Evolutionary conservation across 2,797 vertebrate genomes (phyloP).

Genomic region (Gobionotothen gibberifrons): DNA sequence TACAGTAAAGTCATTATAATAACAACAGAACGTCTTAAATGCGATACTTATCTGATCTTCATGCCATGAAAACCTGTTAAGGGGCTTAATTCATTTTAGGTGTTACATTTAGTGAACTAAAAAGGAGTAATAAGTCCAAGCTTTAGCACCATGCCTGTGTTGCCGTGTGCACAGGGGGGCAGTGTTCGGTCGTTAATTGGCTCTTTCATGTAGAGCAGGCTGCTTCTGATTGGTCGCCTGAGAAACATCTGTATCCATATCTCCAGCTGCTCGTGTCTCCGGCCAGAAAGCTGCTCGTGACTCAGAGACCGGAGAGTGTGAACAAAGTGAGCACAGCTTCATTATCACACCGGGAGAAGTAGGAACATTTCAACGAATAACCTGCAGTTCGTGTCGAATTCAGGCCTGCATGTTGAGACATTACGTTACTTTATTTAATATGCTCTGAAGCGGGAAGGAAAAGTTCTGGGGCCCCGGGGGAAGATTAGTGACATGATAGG

Average conservation of each 20-base stretch:
- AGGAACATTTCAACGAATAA: neutral
- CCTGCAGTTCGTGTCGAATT: neutral
- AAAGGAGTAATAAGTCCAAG: neutral
- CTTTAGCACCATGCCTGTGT: neutral
- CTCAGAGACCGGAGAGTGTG: slow-evolving; percentile 36
- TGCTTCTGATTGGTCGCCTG: slow-evolving; percentile 69
- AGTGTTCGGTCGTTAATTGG: slow-evolving; percentile 67
- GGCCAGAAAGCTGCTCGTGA: slow-evolving; percentile 69
- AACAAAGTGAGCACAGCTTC: neutral
- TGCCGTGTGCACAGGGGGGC: slow-evolving; percentile 67
- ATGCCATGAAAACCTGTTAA: neutral
- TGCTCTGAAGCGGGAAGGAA: neutral
- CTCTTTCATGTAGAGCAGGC: slow-evolving; percentile 36
- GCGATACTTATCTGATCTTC: neutral
- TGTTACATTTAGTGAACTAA: neutral
- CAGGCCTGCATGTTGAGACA: neutral
- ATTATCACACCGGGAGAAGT: neutral
- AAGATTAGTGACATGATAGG: slow-evolving; percentile 1
- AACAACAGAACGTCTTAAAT: neutral
- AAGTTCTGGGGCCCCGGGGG: slow-evolving; percentile 32
- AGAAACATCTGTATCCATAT: slow-evolving; percentile 82
- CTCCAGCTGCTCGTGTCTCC: slow-evolving; percentile 69
- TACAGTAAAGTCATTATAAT: neutral
- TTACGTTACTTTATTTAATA: too few species aligned
- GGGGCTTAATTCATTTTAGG: neutral